phyloP scores from a whole-genome alignment of 2,888 invertebrate genomes.

The Abrostola tripartita region DNA sequence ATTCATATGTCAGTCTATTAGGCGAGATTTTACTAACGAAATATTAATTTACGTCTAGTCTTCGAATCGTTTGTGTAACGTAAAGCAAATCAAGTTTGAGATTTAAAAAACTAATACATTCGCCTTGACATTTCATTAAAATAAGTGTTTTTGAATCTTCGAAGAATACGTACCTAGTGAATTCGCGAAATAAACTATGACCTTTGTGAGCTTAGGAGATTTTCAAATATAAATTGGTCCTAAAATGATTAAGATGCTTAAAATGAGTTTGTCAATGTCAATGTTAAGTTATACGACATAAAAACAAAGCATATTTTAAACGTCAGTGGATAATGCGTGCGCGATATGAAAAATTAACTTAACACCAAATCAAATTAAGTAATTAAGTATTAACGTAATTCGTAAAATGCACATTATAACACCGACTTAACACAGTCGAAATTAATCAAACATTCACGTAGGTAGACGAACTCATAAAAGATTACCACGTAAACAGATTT shows the following conservation, averaged over 20 bases:
- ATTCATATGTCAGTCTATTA: not conserved
- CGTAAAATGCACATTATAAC: not conserved
- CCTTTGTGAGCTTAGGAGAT: no score
- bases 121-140: not conserved
- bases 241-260: no score
- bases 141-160: not conserved
- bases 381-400: not conserved
- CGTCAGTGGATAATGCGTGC: no score
- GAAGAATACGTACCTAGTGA: no score
- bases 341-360: no score
- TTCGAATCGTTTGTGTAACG: not conserved
- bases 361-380: no score
- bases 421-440: not conserved
- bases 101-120: not conserved
- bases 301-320: no score
- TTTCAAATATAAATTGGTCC: no score
- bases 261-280: no score
- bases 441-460: not conserved
- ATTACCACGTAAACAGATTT: not conserved
- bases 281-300: no score
- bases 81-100: conserved; percentile 1
- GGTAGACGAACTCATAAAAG: no score
- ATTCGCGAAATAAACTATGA: no score
- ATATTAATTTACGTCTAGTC: not conserved
- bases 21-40: not conserved